A percentile compares a stretch with the other conserved stretches of the same genome.
Conservation (phyloP, 1,140 invertebrate species). For the Portunus trituberculatus region DNA sequence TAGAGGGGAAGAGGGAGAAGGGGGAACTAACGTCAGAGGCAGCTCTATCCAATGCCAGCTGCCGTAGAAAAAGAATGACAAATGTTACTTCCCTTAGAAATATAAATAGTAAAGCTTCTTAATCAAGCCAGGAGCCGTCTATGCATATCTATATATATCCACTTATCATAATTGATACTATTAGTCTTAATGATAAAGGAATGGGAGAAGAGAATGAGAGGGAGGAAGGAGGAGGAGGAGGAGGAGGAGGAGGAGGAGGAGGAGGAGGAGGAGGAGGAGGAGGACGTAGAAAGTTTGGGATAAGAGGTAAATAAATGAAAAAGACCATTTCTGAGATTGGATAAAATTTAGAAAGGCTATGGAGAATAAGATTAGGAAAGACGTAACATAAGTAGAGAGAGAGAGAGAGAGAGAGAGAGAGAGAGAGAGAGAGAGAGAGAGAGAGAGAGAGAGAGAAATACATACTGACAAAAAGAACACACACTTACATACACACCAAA, state of each 20-base stretch:
- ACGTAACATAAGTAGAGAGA: neutral
- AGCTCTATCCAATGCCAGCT: too few species aligned
- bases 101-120: too few species aligned
- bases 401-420: neutral
- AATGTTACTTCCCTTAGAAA: too few species aligned
- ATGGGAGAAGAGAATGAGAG: neutral
- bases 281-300: neutral
- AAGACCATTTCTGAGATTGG: neutral
- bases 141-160: too few species aligned
- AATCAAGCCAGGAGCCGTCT: too few species aligned
- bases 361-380: neutral
- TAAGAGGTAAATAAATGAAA: neutral
- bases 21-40: too few species aligned
- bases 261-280: conserved; percentile 1
- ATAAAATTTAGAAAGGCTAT: neutral
- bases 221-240: neutral
- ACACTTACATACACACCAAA: too few species aligned
- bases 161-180: too few species aligned
- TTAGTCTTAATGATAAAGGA: neutral
- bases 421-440: conserved; percentile 15
- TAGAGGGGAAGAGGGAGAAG: too few species aligned
- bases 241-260: neutral
- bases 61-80: too few species aligned
- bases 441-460: neutral
- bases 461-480: too few species aligned